Evolutionary conservation across 2,888 invertebrate species (phyloP).

Genomic region (Chouioia cunea): DNA sequence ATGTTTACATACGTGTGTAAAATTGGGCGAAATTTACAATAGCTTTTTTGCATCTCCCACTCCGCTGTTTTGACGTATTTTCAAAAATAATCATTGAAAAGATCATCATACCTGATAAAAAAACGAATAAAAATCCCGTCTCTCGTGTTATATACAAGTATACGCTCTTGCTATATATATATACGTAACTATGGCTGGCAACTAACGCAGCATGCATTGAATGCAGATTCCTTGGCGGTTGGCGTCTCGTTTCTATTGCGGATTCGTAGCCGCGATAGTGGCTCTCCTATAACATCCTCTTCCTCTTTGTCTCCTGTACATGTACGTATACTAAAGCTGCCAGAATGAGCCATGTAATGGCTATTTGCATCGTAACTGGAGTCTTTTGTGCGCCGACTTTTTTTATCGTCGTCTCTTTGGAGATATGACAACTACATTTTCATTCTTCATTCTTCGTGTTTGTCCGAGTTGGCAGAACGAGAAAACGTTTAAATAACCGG

Average conservation of each 20-base stretch:
- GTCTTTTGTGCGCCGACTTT: too few species aligned
- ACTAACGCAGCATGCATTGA: constrained; percentile 65
- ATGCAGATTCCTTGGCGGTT: constrained; percentile 50
- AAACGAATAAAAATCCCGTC: too few species aligned
- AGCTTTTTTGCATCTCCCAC: neutral
- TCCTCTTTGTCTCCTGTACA: neutral
- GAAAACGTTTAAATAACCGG: too few species aligned
- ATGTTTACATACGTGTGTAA: constrained; percentile 34
- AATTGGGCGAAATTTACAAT: constrained; percentile 8
- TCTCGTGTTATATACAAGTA: constrained; percentile 17
- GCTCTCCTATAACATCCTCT: neutral
- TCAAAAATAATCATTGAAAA: too few species aligned
- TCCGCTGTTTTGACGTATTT: constrained; percentile 2
- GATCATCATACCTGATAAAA: too few species aligned
- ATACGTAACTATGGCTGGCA: constrained; percentile 54
- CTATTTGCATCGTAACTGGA: constrained; percentile 2
- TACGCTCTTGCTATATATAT: constrained; percentile 35
- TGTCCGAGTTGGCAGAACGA: too few species aligned
- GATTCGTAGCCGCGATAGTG: constrained; percentile 25
- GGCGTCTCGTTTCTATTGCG: constrained; percentile 50
- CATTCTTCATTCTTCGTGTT: neutral
- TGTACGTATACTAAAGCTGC: too few species aligned
- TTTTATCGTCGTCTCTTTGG: too few species aligned
- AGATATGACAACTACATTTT: constrained; percentile 13
- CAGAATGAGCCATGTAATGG: neutral